These are phyloP conservation scores for Bungarus multicinctus DNA, from an alignment of 2,113 vertebrate species.

Conservation along the genomic window DNA sequence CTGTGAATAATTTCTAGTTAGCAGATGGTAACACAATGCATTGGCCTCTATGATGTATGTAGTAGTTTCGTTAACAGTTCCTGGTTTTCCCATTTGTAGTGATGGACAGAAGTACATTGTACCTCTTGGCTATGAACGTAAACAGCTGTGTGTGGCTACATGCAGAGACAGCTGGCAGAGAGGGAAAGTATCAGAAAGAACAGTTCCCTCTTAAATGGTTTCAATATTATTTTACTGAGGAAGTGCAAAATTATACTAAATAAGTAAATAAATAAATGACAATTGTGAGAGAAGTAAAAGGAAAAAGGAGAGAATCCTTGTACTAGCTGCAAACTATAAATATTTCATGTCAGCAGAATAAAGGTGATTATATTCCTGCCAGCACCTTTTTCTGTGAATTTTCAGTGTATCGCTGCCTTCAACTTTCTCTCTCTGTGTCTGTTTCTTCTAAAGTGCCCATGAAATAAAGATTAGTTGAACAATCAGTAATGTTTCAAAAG, in stretches of 20 bases:
- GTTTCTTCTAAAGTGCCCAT: conserved; percentile 63
- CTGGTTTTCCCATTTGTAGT: conserved; percentile 20
- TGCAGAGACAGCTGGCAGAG: conserved; percentile 35
- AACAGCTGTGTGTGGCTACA: conserved; percentile 50
- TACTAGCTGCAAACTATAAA: conserved; percentile 59
- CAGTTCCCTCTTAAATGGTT: background rate
- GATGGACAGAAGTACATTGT: conserved; percentile 59
- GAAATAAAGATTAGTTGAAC: conserved; percentile 74
- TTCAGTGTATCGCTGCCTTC: conserved; percentile 67
- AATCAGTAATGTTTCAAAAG: conserved; percentile 60
- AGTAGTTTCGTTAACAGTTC: conserved; percentile 34
- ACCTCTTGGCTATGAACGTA: conserved; percentile 22
- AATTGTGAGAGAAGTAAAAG: conserved; percentile 12
- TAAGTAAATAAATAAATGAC: background rate
- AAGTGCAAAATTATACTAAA: background rate
- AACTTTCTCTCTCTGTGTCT: conserved; percentile 50
- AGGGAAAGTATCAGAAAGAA: background rate
- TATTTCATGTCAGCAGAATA: conserved; percentile 59
- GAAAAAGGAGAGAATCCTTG: conserved; percentile 29
- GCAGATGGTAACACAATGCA: conserved; percentile 64
- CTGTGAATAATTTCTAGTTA: conserved; percentile 61
- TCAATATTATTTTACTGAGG: background rate
- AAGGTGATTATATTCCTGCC: conserved; percentile 60
- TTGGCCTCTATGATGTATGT: conserved; percentile 30
- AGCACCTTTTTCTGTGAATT: conserved; percentile 61